Conservation (phyloP, 2,888 invertebrate species). For the Atrina japonica region DNA sequence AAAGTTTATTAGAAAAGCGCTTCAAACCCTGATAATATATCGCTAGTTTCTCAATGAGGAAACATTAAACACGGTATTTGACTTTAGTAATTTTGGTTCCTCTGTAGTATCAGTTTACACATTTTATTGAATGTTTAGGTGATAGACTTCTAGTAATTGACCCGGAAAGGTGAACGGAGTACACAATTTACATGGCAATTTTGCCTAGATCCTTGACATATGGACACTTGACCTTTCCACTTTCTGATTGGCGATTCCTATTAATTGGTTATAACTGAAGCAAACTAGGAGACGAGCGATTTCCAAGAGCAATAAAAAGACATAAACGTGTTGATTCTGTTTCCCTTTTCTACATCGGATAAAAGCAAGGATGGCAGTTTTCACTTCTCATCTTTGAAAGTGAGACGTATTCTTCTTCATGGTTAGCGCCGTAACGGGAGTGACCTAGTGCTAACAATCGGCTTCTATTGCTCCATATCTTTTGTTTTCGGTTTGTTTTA, state of each 20-base stretch:
- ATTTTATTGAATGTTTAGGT: constrained; percentile 3
- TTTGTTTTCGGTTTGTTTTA: constrained; percentile 12
- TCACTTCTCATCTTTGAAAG: too few species aligned
- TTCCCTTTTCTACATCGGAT: too few species aligned
- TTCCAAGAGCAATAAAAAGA: constrained; percentile 27
- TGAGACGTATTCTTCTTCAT: too few species aligned
- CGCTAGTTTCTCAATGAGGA: too few species aligned
- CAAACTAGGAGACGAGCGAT: constrained; percentile 24
- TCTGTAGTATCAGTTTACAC: too few species aligned
- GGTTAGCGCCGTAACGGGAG: background rate
- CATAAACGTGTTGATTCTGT: too few species aligned
- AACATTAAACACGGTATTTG: too few species aligned
- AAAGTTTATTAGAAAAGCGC: too few species aligned
- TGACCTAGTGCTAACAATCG: constrained; percentile 24
- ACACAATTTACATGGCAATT: constrained; percentile 20
- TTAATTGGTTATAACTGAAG: constrained; percentile 31
- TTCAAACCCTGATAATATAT: too few species aligned
- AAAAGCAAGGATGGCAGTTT: too few species aligned
- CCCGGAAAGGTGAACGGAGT: constrained; percentile 27
- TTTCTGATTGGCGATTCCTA: constrained; percentile 31
- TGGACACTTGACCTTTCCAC: constrained; percentile 33
- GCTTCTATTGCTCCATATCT: constrained; percentile 5
- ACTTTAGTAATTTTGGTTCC: too few species aligned
- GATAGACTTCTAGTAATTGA: constrained; percentile 25
- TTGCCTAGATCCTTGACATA: constrained; percentile 16